Evolutionary conservation across 1,140 invertebrate genomes (phyloP).

Genomic region (Nylanderia fulva): DNA sequence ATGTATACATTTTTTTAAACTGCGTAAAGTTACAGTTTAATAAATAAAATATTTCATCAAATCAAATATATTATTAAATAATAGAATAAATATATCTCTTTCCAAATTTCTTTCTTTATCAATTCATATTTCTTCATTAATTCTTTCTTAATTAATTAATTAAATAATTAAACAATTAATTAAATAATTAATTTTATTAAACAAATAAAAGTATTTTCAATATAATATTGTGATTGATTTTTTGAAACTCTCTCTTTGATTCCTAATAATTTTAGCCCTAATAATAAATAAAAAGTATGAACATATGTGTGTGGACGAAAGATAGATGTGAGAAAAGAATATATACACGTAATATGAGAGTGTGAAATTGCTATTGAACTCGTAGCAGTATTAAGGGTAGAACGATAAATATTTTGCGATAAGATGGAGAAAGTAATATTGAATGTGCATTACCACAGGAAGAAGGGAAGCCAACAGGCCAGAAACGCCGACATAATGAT

Average conservation of each 20-base stretch:
- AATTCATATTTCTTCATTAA: too few species aligned
- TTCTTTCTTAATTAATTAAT: too few species aligned
- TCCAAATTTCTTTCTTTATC: background rate
- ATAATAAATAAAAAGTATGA: background rate
- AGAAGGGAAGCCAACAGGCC: constrained; percentile 98
- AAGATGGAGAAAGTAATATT: background rate
- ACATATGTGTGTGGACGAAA: background rate
- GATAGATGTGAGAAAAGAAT: background rate
- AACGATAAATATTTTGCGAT: background rate
- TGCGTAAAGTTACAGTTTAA: too few species aligned
- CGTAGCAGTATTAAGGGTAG: background rate
- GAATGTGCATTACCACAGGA: constrained; percentile 90
- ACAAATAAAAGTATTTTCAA: background rate
- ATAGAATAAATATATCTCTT: background rate
- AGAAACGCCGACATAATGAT: constrained; percentile 98
- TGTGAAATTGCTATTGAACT: background rate
- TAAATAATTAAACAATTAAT: too few species aligned
- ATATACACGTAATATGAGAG: background rate
- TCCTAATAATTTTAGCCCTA: background rate
- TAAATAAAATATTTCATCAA: too few species aligned
- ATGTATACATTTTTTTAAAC: too few species aligned
- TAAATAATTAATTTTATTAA: constrained; percentile 5
- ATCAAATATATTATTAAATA: too few species aligned
- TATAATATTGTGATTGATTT: background rate
- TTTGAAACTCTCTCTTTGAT: background rate